A percentile compares a stretch with the other conserved stretches of the same genome.
These are phyloP conservation scores for Tympanoctomys barrerae DNA, from an alignment of 2,797 vertebrate species.

Conservation along the genomic window DNA sequence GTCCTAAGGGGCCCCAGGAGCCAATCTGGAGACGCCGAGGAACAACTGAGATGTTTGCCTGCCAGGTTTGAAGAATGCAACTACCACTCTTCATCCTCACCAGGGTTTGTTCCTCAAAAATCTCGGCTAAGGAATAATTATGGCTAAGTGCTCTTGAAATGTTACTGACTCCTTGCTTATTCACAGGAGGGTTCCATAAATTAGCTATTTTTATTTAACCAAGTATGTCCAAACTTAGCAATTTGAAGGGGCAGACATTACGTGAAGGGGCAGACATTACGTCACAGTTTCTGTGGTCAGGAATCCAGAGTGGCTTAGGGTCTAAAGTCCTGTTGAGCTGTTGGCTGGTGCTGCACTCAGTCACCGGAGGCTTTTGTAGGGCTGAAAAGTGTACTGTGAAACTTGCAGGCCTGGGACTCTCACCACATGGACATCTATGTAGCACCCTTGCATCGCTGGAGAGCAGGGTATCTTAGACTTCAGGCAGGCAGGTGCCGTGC, in stretches of 20 bases:
- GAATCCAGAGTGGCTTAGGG: not conserved
- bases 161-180: not conserved
- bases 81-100: not conserved
- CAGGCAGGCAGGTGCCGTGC: no score
- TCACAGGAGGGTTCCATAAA: not conserved
- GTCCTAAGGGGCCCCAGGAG: not conserved
- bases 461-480: not conserved
- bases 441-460: not conserved
- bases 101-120: not conserved
- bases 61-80: not conserved
- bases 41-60: not conserved
- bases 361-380: not conserved
- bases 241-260: not conserved
- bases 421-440: not conserved
- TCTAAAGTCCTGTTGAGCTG: not conserved
- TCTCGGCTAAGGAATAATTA: not conserved
- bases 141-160: slow-evolving; percentile 21
- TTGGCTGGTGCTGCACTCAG: not conserved
- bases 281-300: not conserved
- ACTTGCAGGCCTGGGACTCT: not conserved
- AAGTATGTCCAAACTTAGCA: not conserved
- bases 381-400: not conserved
- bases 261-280: not conserved
- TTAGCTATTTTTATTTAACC: not conserved
- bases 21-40: not conserved